Evolutionary conservation across 2,113 vertebrate genomes (phyloP).

Genomic region (Eclectus roratus): DNA sequence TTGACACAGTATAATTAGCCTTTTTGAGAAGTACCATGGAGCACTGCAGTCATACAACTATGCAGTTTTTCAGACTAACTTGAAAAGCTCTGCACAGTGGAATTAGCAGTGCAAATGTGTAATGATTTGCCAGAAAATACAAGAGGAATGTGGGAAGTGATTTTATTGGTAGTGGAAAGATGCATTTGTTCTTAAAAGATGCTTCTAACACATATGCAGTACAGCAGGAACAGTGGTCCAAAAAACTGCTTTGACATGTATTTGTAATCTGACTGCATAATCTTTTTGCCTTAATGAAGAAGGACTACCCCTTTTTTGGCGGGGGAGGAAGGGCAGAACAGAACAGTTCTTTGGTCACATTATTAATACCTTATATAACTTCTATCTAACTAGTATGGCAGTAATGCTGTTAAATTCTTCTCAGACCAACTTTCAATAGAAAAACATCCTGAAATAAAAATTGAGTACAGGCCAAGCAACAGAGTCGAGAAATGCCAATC

Average conservation of each 20-base stretch:
- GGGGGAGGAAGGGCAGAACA: not conserved
- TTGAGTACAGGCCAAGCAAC: not conserved
- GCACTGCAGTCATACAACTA: not conserved
- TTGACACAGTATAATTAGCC: not conserved
- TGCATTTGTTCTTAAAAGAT: not conserved
- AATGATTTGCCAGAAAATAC: not conserved
- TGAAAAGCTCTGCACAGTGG: not conserved
- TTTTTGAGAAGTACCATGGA: not conserved
- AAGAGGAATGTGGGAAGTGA: not conserved
- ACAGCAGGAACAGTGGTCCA: not conserved
- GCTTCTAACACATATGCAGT: not conserved
- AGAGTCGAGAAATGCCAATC: not conserved
- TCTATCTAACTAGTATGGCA: not conserved
- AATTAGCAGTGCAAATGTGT: fast-evolving
- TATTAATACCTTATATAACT: not conserved
- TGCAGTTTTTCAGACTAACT: not conserved
- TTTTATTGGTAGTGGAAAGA: not conserved
- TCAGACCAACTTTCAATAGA: not conserved
- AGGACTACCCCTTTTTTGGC: not conserved
- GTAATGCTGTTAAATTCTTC: not conserved
- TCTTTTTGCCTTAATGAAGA: not conserved
- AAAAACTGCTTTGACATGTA: not conserved
- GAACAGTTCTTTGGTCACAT: not conserved
- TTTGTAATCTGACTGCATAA: not conserved
- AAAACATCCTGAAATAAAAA: slow-evolving; percentile 35